These are phyloP conservation scores for Argyrosomus regius DNA, from an alignment of 2,797 vertebrate species.

Conservation along the genomic window DNA sequence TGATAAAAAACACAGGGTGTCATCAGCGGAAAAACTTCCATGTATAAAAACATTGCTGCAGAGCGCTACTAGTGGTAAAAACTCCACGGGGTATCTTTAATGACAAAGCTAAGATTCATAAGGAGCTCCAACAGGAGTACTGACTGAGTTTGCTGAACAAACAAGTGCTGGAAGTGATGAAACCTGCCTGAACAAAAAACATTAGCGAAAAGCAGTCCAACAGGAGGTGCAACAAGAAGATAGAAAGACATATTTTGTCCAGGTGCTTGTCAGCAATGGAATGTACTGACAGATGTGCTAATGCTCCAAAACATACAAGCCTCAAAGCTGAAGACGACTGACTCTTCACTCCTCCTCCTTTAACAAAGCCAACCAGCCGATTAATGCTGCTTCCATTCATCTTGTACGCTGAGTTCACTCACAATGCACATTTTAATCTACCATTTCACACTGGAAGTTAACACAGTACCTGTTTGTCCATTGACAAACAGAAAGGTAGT, in stretches of 20 bases:
- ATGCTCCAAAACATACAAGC: slow-evolving; percentile 1
- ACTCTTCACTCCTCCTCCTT: neutral
- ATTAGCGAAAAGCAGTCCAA: neutral
- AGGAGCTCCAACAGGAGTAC: neutral
- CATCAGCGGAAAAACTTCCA: neutral
- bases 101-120: neutral
- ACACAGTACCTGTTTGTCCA: neutral
- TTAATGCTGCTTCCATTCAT: neutral
- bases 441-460: neutral
- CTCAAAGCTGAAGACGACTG: neutral
- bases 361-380: neutral
- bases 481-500: neutral
- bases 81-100: neutral
- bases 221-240: neutral
- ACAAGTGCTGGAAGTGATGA: neutral
- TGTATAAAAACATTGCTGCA: neutral
- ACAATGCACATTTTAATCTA: neutral
- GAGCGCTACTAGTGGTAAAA: neutral
- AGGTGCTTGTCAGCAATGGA: slow-evolving; percentile 52
- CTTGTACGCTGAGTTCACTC: neutral
- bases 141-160: neutral
- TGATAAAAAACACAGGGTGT: neutral
- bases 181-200: slow-evolving; percentile 20
- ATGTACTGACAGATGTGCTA: slow-evolving; percentile 20
- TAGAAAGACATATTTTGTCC: slow-evolving; percentile 51